Percentiles rank a stretch among this genome's conserved stretches.
Conservation (phyloP, 1,140 invertebrate species). For the Brachionus asplanchnoidis region DNA sequence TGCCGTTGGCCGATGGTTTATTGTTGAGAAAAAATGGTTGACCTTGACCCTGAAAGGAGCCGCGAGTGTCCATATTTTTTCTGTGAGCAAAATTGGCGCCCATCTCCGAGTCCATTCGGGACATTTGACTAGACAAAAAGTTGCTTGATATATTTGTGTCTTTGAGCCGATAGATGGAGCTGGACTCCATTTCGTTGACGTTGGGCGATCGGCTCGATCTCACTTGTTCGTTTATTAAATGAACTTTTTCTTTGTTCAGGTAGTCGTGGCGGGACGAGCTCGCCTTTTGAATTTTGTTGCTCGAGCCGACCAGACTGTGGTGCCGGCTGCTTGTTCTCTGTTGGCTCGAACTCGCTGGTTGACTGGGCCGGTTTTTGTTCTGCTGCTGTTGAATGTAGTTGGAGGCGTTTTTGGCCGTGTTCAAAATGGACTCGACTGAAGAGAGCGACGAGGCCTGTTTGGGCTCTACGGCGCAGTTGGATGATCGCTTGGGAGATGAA, state of each 20-base stretch:
- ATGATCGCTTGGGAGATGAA: neutral
- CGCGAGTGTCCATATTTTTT: neutral
- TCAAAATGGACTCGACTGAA: neutral
- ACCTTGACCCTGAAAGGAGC: neutral
- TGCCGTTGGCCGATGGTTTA: neutral
- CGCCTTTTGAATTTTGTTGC: neutral
- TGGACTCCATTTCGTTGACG: neutral
- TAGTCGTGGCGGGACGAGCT: neutral
- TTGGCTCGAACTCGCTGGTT: neutral
- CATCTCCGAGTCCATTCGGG: neutral
- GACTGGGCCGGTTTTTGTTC: neutral
- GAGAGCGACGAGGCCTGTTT: neutral
- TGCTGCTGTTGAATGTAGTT: constrained; percentile 25
- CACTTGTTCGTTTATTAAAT: neutral
- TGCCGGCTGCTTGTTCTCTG: neutral
- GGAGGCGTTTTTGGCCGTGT: neutral
- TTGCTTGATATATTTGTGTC: neutral
- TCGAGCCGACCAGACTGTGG: neutral
- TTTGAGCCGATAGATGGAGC: neutral
- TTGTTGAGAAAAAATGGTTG: constrained; percentile 6
- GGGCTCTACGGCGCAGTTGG: neutral
- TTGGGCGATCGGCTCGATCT: neutral
- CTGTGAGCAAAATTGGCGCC: neutral
- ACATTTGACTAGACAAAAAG: neutral
- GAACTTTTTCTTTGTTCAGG: constrained; percentile 2